Base-by-base conservation (phyloP, 2,797 vertebrate genomes). In the Enteromius fasciolatus region DNA sequence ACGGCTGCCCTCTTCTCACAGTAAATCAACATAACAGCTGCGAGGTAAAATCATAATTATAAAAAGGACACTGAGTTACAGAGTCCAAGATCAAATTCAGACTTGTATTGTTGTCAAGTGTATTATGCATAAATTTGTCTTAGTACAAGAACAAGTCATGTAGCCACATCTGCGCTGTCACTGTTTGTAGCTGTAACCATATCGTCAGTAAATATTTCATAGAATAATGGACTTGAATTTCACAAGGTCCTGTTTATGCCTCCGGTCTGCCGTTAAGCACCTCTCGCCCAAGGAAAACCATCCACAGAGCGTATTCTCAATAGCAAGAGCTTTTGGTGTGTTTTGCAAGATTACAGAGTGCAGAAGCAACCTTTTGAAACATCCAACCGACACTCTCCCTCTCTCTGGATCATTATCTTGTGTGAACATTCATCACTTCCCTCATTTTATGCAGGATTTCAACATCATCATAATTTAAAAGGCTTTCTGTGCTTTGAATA, bases 401-500 rank as follows among this genome's bases (percentile, higher is more conserved):
- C 78, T 83, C 77, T 68, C 73, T 76, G 68, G 83, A 84, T 84
- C 73, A 85, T 87, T 87, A 87, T 83, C 80, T 74, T 63, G 64
- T 73, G 75, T 80, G 78, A 84, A 85, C 68, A 83, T 85, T 83
- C 74, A 83, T 85, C 80, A 85, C 64, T 78, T 80, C 74, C 74
- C 78, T 80, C 70, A 77, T 81, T 76, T 85, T 80, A 83, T 85
- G 76, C 64, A 72, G 72, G 76, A 87, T 74, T 83, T 81, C 77
- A 80, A 76, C 66, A 66, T 63, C 63, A 81, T 78, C 80, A 69
- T 85, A 83, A 80, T 77, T 75, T 76, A 73, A 83, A 75, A 73
- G 80, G 69, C 77, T 79, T 74, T 68, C 77, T 81, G 77, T 81
- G 83, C 74, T 85, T 80, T 80, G 86, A 82, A 85, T 87, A 63